Conservation (phyloP, 2,113 vertebrate species). For the Tichodroma muraria region DNA sequence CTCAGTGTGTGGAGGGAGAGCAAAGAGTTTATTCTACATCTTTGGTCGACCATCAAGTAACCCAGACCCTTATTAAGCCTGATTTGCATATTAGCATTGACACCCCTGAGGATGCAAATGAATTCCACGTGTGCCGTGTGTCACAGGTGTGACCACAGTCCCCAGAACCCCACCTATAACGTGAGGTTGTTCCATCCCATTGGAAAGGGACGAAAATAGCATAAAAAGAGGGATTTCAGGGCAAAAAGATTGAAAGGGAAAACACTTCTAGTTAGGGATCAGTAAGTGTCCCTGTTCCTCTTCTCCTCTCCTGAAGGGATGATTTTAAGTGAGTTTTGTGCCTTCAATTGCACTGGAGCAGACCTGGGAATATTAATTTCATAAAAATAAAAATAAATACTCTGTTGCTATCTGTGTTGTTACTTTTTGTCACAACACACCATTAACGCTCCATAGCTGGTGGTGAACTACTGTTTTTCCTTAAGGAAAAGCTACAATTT, state of each 20-base stretch:
- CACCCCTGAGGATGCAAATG: neutral
- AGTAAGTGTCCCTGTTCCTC: no score
- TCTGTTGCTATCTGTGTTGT: no score
- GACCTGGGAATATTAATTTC: neutral
- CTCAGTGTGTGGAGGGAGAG: neutral
- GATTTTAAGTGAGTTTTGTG: neutral
- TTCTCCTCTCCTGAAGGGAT: neutral
- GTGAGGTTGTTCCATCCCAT: neutral
- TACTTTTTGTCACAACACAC: neutral
- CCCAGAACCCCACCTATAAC: no score
- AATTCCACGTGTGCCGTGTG: no score
- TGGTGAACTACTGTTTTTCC: neutral
- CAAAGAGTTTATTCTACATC: neutral
- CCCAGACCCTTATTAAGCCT: neutral
- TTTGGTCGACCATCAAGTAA: neutral
- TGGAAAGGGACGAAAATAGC: neutral
- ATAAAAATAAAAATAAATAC: neutral
- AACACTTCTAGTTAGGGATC: neutral
- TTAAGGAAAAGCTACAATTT: neutral
- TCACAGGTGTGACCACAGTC: neutral
- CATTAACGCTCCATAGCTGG: fast-evolving
- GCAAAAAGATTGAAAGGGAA: neutral
- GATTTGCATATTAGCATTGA: neutral
- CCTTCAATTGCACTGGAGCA: neutral
- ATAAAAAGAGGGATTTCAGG: neutral